A percentile compares a stretch with the other conserved stretches of the same genome.
These are phyloP conservation scores for Megaceryle torquata DNA, from an alignment of 2,113 vertebrate species.

Conservation along the genomic window DNA sequence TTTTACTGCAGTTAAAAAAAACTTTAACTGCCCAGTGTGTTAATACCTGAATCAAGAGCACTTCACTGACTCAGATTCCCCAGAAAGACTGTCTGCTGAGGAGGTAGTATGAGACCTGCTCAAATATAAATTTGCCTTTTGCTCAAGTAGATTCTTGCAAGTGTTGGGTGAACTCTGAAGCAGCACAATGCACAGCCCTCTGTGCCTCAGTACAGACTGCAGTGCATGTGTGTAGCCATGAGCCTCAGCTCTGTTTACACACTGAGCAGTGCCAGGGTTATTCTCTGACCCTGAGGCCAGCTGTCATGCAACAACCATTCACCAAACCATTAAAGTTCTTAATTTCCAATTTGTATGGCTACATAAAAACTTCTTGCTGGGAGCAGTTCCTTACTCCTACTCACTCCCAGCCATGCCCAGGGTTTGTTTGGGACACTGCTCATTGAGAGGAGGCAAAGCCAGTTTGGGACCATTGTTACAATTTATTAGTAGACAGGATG, in stretches of 20 bases:
- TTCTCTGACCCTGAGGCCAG: rapidly evolving
- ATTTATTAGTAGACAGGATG: neutral
- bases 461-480: neutral
- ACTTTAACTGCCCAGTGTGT: neutral
- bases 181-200: too few species aligned
- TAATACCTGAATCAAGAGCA: neutral
- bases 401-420: neutral
- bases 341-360: neutral
- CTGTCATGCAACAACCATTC: neutral
- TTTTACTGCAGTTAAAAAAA: neutral
- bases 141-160: neutral
- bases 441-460: neutral
- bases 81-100: neutral
- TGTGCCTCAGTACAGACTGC: neutral
- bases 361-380: neutral
- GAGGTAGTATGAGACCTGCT: neutral
- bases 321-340: neutral
- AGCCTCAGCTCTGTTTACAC: neutral
- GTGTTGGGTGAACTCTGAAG: neutral
- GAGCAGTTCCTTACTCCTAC: neutral
- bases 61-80: neutral
- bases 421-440: neutral
- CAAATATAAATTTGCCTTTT: neutral
- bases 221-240: neutral
- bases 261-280: neutral